Conservation (phyloP, 2,888 invertebrate species). For the Andrena haemorrhoa region DNA sequence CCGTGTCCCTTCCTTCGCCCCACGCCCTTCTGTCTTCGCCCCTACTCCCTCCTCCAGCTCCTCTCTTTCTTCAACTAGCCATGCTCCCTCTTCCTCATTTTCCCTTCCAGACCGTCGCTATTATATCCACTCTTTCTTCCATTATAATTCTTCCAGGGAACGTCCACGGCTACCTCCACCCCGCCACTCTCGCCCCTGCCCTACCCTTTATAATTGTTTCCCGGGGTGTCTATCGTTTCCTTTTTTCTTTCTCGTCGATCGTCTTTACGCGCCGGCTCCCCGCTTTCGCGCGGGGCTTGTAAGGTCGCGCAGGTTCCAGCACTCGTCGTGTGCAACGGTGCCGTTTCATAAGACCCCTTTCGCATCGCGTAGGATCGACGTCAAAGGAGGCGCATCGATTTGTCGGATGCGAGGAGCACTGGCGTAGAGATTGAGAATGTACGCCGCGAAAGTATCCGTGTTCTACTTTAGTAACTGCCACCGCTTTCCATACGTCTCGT, state of each 20-base stretch:
- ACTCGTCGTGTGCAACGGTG: not conserved
- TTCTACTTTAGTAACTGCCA: not conserved
- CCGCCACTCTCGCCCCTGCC: not conserved
- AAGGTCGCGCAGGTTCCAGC: no score
- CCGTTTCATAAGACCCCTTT: not conserved
- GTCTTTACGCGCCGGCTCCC: constrained; percentile 13
- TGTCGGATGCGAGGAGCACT: not conserved
- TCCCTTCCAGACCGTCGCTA: constrained; percentile 55
- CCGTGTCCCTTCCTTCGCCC: constrained; percentile 27
- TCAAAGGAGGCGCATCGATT: not conserved
- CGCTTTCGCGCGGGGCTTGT: constrained; percentile 8
- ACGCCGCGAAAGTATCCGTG: not conserved
- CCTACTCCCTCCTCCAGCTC: not conserved
- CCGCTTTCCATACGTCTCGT: constrained; percentile 27
- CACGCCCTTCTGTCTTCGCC: not conserved
- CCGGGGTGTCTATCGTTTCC: constrained; percentile 51
- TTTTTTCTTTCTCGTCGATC: constrained; percentile 50
- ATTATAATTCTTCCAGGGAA: constrained; percentile 71
- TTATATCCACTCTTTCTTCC: constrained; percentile 73
- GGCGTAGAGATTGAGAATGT: constrained; percentile 6
- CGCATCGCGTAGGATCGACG: no score
- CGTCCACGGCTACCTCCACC: constrained; percentile 40
- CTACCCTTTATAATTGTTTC: constrained; percentile 66
- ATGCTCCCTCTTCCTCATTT: constrained; percentile 5
- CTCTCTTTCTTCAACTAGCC: constrained; percentile 22